Base-by-base conservation (phyloP, 2,113 vertebrate species). In the Pitta sordida region DNA sequence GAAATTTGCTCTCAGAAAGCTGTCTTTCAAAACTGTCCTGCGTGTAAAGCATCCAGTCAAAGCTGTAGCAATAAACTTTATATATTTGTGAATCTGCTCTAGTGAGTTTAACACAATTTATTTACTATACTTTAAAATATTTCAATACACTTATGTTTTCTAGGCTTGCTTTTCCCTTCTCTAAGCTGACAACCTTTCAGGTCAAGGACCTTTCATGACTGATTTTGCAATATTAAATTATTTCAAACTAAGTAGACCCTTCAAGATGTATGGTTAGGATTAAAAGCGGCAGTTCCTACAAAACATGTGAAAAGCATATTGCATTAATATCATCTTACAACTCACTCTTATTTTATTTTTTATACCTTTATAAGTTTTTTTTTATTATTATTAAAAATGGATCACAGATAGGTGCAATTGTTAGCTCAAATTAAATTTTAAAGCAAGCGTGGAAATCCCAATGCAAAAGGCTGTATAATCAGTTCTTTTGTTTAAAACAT, bases 311-410 rank as follows among this genome's bases (percentile, higher is more conserved):
- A 95, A 97, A 94, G 43, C 34, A 73, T 21, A 53, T 6, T 69
- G 7, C 2, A 16, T 91, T 90, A 94, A 86, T 44, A 59, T 60
- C 26, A 26, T 51, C n/a, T 16, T 59, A 52, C 43, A 71, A 15
- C 10, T 23, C 11, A 62, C 19, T 83, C 16, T n/a, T 90, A 34
- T 68, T 93, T 83, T 83, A 83, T 55, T 86, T 29, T 22, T 68
- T 51, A 14, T 46, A 68, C 18, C n/a, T 89, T 91, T 74, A 59
- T 60, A 91, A 36, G 6, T 83, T 88, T 68, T 91, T n/a, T 79
- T 56, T 16, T 46, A 22, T 79, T 93, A 55, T 91, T 83, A 81
- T 94, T 95, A 87, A 95, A 97, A 94, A 91, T 46, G 48, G 70
- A 68, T 84, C 88, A 46, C 4, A 22, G 21, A 4, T 83, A n/a